Conservation (phyloP, 2,797 vertebrate genomes). For the Ficedula albicollis region DNA sequence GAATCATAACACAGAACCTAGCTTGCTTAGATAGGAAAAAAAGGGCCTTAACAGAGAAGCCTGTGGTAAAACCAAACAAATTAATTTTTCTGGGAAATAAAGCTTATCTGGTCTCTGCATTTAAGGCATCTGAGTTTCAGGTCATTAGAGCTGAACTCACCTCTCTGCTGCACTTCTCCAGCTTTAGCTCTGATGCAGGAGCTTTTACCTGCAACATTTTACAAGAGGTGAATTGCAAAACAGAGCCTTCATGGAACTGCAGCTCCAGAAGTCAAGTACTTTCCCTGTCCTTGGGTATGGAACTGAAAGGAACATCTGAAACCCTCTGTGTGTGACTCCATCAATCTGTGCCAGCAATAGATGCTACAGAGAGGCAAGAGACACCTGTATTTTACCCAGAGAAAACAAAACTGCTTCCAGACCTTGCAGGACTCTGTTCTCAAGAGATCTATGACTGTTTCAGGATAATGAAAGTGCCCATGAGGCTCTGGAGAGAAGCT, state of each 20-base stretch:
- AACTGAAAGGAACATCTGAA: not conserved
- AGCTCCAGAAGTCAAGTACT: not conserved
- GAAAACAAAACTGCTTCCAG: not conserved
- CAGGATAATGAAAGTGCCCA: not conserved
- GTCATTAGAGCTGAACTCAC: not conserved
- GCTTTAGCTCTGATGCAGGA: not conserved
- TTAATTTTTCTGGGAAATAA: not conserved
- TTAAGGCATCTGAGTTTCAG: not conserved
- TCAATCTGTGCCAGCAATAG: not conserved
- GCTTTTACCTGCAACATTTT: not conserved
- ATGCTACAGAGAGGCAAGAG: not conserved
- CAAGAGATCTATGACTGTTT: rapidly evolving
- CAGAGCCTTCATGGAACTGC: not conserved
- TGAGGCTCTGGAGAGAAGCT: not conserved
- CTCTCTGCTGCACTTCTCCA: not conserved
- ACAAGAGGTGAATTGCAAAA: not conserved
- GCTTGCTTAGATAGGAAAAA: not conserved
- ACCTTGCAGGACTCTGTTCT: not conserved
- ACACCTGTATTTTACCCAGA: not conserved
- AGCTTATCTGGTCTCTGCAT: not conserved
- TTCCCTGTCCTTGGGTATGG: not conserved
- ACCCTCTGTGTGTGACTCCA: not conserved
- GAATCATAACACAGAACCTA: not conserved
- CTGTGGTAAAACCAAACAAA: not conserved
- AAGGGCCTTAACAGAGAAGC: not conserved